These are phyloP conservation scores for Donacobius atricapilla DNA, from an alignment of 2,113 vertebrate genomes.

Conservation along the genomic window DNA sequence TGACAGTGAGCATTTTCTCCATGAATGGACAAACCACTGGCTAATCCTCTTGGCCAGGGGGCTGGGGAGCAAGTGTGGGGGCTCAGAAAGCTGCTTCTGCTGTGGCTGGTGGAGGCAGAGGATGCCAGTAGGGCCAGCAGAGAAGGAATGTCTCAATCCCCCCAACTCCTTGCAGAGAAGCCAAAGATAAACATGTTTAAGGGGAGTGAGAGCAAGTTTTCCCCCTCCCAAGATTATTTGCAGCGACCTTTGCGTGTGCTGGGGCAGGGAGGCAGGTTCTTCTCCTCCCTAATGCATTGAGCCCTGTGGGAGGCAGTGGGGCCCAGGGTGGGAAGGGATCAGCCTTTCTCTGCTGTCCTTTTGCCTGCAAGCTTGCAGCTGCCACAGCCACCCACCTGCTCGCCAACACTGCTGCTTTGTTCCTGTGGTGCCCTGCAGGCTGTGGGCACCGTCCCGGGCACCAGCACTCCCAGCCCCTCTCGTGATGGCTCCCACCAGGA, in stretches of 20 bases:
- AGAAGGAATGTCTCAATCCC: not conserved
- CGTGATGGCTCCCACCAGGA: not conserved
- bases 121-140: too few species aligned
- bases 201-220: not conserved
- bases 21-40: not conserved
- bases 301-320: fast-evolving
- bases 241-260: fast-evolving
- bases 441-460: fast-evolving
- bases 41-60: constrained; percentile 7
- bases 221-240: not conserved
- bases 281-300: not conserved
- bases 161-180: not conserved
- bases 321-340: not conserved
- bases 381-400: not conserved
- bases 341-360: not conserved
- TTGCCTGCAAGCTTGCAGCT: not conserved
- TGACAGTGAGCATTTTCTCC: constrained; percentile 9
- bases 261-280: fast-evolving
- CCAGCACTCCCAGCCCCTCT: not conserved
- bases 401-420: not conserved
- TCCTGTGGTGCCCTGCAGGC: not conserved
- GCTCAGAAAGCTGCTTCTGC: not conserved
- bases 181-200: not conserved
- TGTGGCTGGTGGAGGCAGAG: not conserved
- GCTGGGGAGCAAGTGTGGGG: not conserved